Evolutionary conservation across 2,797 vertebrate species (phyloP), one percentile per base, ranked within the genome.

Genomic region (Agapornis canus): DNA sequence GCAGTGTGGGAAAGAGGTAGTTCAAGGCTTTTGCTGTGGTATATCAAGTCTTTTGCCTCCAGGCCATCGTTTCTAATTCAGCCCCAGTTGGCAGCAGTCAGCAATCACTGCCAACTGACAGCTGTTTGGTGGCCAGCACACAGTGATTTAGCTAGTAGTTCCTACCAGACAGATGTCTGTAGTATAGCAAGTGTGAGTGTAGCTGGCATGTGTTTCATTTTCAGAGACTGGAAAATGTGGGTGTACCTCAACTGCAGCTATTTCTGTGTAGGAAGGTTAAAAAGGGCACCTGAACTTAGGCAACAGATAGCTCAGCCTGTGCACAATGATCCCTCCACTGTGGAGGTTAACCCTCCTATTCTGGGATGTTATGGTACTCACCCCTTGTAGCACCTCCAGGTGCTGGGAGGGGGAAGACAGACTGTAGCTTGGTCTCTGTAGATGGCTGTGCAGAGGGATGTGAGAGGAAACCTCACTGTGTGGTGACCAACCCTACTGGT

Each of bases 1-100:
- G 91, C 71, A 85, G 27, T 27, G 43, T 22, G 5, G 25, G 42
- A 78, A 81, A 0, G 18, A 59, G 82, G 4, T 35, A 47, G 78
- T 78, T 94, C n/a, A 86, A 86, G 91, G 84, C 88, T 70, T 92
- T 85, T 82, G 71, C 40, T 49, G 79, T 11, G 26, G 32, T 56
- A 22, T 37, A 43, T 51, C 32, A 39, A 90, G 54, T 70, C 51
- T 82, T 96, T 81, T 94, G 83, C 82, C 92, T 77, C 29, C 63
- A 76, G 87, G 85, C 82, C 49, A 85, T 85, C 29, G 23, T 95
- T 97, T 92, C 60, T 86, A 52, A 94, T 88, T 84, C 90, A 83
- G 54, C 47, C 37, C 49, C 66, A 40, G 52, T 51, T 84, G 77
- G 78, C 76, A 83, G 82, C 56, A 75, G 78, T 86, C 66, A 88